Evolutionary conservation across 2,888 invertebrate genomes (phyloP).

Genomic region (Spisula solida): DNA sequence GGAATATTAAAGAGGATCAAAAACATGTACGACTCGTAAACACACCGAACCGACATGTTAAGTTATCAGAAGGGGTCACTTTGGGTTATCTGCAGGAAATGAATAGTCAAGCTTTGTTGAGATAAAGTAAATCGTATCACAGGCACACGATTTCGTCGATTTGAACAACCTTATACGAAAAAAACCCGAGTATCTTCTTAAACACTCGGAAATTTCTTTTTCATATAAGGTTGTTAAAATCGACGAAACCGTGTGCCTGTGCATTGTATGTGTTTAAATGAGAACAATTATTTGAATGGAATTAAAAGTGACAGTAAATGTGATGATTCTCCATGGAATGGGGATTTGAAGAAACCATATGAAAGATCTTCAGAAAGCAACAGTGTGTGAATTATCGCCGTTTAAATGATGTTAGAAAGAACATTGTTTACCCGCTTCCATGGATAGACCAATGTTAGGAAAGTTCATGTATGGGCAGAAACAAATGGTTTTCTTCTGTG

Average conservation of each 20-base stretch:
- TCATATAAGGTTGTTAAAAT: no score
- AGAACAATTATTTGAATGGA: not conserved
- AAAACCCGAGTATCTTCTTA: no score
- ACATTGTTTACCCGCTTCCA: constrained; percentile 54
- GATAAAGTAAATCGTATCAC: no score
- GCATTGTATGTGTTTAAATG: not conserved
- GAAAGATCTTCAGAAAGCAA: constrained; percentile 7
- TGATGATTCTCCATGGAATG: not conserved
- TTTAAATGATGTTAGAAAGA: constrained; percentile 51
- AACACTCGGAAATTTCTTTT: no score
- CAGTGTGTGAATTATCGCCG: constrained; percentile 63
- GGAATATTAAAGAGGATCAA: not conserved
- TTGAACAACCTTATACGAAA: no score
- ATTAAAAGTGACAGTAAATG: not conserved
- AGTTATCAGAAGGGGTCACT: not conserved
- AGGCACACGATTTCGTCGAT: no score
- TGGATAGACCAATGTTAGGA: constrained; percentile 58
- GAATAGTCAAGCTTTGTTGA: not conserved
- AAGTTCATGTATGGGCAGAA: not conserved
- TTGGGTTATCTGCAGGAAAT: constrained; percentile 7
- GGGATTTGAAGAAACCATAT: not conserved
- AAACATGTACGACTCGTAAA: not conserved
- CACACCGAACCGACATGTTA: not conserved
- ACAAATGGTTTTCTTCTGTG: not conserved
- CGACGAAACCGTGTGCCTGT: no score